Evolutionary conservation across 2,113 vertebrate species (phyloP).

Genomic region (Aspidoscelis tigris): DNA sequence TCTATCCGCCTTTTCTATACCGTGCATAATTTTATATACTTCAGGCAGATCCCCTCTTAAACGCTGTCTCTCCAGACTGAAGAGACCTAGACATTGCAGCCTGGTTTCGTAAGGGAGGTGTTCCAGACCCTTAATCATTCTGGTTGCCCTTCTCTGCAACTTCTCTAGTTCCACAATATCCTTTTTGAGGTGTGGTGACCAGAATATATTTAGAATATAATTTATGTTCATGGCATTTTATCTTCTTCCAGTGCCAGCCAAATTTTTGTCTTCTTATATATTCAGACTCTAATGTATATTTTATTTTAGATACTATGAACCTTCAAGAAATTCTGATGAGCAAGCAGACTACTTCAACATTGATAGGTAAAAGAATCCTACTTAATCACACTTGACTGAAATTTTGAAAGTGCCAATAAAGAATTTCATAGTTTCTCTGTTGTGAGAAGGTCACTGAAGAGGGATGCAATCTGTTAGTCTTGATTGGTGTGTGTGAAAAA

Average conservation of each 20-base stretch:
- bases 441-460: not conserved
- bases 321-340: slow-evolving; percentile 59
- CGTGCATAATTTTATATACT: no score
- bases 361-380: slow-evolving; percentile 53
- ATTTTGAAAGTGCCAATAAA: not conserved
- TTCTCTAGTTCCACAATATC: no score
- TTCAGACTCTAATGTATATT: not conserved
- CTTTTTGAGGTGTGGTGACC: no score
- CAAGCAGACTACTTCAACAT: slow-evolving; percentile 42
- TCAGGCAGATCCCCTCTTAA: no score
- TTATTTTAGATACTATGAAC: slow-evolving; percentile 58
- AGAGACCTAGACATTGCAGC: no score
- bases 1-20: no score
- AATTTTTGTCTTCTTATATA: not conserved
- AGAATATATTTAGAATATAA: no score
- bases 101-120: no score
- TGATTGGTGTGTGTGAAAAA: not conserved
- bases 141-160: no score
- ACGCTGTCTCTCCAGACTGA: no score
- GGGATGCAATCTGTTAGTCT: not conserved
- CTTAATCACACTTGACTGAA: not conserved
- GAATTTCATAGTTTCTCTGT: not conserved
- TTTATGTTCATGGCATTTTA: not conserved
- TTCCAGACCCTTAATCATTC: no score
- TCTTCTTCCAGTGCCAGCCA: not conserved